A percentile compares a stretch with the other conserved stretches of the same genome.
Conservation (phyloP, 2,113 vertebrate genomes). For the Tenebrosternarchus preto region DNA sequence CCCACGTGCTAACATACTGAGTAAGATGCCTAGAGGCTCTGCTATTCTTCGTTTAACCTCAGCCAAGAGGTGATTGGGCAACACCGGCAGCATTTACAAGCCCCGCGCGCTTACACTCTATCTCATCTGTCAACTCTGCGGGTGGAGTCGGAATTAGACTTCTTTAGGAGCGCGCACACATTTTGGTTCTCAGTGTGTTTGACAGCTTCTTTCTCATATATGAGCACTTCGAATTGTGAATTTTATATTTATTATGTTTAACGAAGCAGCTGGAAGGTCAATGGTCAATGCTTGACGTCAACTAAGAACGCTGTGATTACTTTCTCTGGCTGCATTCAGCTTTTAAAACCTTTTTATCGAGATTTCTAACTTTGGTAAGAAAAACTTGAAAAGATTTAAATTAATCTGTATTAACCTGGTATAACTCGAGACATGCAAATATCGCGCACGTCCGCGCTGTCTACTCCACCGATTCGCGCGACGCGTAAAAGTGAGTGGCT, state of each 20-base stretch:
- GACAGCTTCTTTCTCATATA: neutral
- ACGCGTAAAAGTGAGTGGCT: constrained; percentile 77
- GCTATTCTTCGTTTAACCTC: constrained; percentile 32
- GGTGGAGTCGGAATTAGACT: constrained; percentile 33
- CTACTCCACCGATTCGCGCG: constrained; percentile 37
- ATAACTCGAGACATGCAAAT: neutral
- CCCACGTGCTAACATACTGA: neutral
- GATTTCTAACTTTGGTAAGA: too few species aligned
- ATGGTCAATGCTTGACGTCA: too few species aligned
- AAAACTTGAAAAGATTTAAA: too few species aligned
- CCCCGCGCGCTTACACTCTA: constrained; percentile 1
- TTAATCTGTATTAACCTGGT: too few species aligned
- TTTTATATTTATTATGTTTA: too few species aligned
- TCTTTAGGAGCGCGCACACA: neutral
- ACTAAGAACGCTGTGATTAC: too few species aligned
- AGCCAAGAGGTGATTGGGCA: constrained; percentile 17
- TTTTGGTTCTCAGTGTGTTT: too few species aligned
- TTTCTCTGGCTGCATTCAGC: neutral
- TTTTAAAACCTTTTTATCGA: neutral
- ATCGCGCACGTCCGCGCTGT: neutral
- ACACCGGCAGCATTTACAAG: neutral
- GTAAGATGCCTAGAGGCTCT: constrained; percentile 31
- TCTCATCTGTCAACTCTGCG: constrained; percentile 39
- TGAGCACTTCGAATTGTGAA: too few species aligned
- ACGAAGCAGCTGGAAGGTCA: too few species aligned